phyloP scores from a whole-genome alignment of 2,797 vertebrate species.

The Gadopsis bispinosus region DNA sequence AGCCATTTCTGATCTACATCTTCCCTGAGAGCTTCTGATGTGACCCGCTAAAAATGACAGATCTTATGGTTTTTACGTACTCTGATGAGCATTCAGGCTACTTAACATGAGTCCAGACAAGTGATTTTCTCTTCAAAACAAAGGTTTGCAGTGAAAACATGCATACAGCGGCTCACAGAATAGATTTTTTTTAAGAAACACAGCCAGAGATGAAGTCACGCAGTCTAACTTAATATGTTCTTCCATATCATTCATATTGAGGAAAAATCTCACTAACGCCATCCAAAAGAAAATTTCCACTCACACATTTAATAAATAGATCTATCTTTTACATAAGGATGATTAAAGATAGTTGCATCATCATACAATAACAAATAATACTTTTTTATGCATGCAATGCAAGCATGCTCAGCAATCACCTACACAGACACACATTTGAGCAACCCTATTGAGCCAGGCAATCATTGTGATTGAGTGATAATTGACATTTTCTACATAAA shows the following conservation, averaged over 20 bases:
- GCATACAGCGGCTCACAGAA: conserved; percentile 40
- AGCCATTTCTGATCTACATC: conserved; percentile 64
- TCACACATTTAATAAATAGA: conserved; percentile 19
- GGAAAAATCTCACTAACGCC: neutral
- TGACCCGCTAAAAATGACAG: conserved; percentile 55
- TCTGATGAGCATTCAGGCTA: conserved; percentile 75
- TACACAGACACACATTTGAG: conserved; percentile 20
- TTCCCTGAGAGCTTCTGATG: conserved; percentile 51
- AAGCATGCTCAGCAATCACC: neutral
- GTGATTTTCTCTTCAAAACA: conserved; percentile 63
- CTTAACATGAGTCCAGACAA: conserved; percentile 73
- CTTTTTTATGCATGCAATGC: neutral
- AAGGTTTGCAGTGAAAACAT: conserved; percentile 60
- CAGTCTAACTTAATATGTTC: conserved; percentile 17
- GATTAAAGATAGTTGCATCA: conserved; percentile 36
- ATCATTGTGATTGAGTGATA: conserved; percentile 21
- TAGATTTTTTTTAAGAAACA: conserved; percentile 37
- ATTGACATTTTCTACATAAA: conserved; percentile 34
- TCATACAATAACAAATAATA: conserved; percentile 10
- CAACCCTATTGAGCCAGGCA: conserved; percentile 16
- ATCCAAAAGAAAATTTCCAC: neutral
- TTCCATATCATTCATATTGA: conserved; percentile 6
- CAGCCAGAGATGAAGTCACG: neutral
- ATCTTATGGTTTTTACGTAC: conserved; percentile 60
- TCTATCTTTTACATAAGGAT: conserved; percentile 29